Evolutionary conservation across 2,113 vertebrate species (phyloP).

Genomic region (Pedionomus torquatus): DNA sequence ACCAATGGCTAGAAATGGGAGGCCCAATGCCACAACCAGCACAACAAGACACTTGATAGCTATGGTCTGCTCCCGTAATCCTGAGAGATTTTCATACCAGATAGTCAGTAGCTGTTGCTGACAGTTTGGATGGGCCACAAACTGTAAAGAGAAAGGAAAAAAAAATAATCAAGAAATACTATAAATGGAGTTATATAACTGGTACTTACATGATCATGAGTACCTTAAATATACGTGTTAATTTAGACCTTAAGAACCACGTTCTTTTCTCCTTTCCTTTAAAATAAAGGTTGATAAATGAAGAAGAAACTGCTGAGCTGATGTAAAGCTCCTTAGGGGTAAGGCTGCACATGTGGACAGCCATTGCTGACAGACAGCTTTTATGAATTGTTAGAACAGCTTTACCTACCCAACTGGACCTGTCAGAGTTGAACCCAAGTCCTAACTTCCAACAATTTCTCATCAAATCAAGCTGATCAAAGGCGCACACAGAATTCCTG

Average conservation of each 20-base stretch:
- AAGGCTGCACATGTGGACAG: background rate
- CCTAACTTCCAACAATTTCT: background rate
- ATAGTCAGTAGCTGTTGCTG: slow-evolving; percentile 90
- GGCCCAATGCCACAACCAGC: slow-evolving; percentile 85
- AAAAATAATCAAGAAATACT: background rate
- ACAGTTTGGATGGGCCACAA: slow-evolving; percentile 92
- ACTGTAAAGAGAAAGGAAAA: slow-evolving; percentile 71
- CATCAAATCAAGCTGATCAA: background rate
- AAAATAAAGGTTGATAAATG: background rate
- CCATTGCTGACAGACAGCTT: background rate
- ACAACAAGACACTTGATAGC: slow-evolving; percentile 90
- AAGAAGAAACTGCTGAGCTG: background rate
- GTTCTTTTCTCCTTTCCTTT: background rate
- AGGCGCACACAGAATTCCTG: background rate
- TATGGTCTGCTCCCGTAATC: slow-evolving; percentile 85
- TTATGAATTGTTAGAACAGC: background rate
- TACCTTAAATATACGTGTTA: background rate
- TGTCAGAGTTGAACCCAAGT: background rate
- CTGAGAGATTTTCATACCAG: slow-evolving; percentile 91
- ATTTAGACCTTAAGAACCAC: background rate
- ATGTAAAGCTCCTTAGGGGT: background rate
- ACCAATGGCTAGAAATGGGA: slow-evolving; percentile 86
- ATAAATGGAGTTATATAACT: background rate
- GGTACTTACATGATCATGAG: background rate
- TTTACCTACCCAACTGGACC: background rate